Evolutionary conservation across 2,113 vertebrate species (phyloP).

Genomic region (Vimba vimba): DNA sequence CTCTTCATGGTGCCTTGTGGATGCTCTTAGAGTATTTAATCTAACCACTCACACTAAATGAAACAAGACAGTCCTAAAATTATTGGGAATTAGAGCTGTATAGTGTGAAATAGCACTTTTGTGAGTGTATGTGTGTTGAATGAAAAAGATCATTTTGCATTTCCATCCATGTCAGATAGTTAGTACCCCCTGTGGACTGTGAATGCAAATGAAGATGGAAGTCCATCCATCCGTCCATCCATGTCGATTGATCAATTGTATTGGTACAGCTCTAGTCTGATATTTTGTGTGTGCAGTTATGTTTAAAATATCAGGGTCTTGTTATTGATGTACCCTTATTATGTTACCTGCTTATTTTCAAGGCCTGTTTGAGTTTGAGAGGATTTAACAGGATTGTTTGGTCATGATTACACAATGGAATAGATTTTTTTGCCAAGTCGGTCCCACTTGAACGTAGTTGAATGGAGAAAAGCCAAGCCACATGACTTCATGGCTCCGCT

Average conservation of each 20-base stretch:
- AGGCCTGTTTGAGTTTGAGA: slow-evolving; percentile 14
- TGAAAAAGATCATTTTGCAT: slow-evolving; percentile 57
- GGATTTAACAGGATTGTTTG: slow-evolving; percentile 38
- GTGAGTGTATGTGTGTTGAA: slow-evolving; percentile 61
- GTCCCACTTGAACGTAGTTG: slow-evolving; percentile 1
- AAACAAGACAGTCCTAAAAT: slow-evolving; percentile 39
- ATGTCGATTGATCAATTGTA: slow-evolving; percentile 46
- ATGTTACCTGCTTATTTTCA: slow-evolving; percentile 13
- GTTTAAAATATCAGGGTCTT: slow-evolving; percentile 20
- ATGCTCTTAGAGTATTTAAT: slow-evolving; percentile 52
- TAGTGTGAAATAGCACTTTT: slow-evolving; percentile 69
- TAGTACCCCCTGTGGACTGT: slow-evolving; percentile 20
- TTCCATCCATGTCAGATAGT: slow-evolving; percentile 56
- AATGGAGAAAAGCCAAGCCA: slow-evolving; percentile 19
- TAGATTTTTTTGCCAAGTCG: background rate
- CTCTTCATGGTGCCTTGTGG: slow-evolving; percentile 29
- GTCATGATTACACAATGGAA: slow-evolving; percentile 27
- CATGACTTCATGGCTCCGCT: slow-evolving; percentile 32
- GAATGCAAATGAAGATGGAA: slow-evolving; percentile 59
- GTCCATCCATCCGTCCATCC: background rate
- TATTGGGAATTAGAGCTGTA: slow-evolving; percentile 55
- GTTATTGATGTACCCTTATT: background rate
- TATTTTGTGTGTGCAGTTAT: background rate
- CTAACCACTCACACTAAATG: slow-evolving; percentile 49
- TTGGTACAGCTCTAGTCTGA: slow-evolving; percentile 25